Evolutionary conservation across 2,888 invertebrate species (phyloP), one percentile per base, ranked within the genome.

Genomic region (Lasioglossum leucozonium): DNA sequence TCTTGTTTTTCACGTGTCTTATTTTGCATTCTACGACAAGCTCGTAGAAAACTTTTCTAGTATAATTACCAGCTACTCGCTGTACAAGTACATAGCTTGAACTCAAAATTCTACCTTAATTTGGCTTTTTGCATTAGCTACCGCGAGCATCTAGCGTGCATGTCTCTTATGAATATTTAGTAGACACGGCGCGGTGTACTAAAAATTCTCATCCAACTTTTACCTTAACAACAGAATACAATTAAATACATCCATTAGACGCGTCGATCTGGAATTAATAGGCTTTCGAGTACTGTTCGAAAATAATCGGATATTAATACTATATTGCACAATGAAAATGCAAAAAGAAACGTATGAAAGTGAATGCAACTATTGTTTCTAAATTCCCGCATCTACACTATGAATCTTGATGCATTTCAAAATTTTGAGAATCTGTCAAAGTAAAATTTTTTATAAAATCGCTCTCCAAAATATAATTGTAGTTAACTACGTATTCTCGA

Each of bases 141-240:
- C n/a, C 40, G 58, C 40, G 40, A 11, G 26, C n/a, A 72, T 11
- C 30, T 11, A 37, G 79, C 34, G 44, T 26, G 22, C 51, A 34
- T 37, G 16, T 34, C 67, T 30, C n/a, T 74, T 80, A 80, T 75
- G 74, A 81, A 67, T 81, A 82, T 80, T 74, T 80, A 74, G 71
- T 22, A 62, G n/a, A 42, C 34, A 72, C 51, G 40, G 26, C 62
- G 34, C 62, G 34, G 30, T 10, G 34, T 11, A n/a, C 16, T 65
- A 51, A 76, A 81, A 67, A 81, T 72, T 55, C 71, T 55, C 72
- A 42, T 30, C n/a, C 26, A 34, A 55, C 22, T 55, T 75, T 72
- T 18, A 44, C 44, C 22, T 37, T 55, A 79, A 69, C 55, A 69
- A 79, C 73, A 44, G 5, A 67, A 72, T 40, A 67, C 72, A 58